Evolutionary conservation across 2,888 invertebrate species (phyloP), one percentile per base, ranked within the genome.

Genomic region (Oscheius onirici): DNA sequence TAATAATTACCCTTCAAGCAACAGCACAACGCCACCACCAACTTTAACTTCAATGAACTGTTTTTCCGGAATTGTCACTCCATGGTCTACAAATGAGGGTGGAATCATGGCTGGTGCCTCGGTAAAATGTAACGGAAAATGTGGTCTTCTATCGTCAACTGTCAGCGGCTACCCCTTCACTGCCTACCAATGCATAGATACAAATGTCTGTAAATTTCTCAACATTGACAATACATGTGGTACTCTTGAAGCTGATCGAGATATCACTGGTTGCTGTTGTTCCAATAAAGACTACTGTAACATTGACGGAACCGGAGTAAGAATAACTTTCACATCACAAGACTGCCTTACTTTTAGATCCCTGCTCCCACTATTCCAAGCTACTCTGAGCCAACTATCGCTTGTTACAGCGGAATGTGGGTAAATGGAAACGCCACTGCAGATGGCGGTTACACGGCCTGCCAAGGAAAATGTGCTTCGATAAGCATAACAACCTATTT

Each of bases 211-310:
- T 69, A 61, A 69, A 20, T 57, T 52, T 43, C 61, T 80, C 41
- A 70, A 43, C 13, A 72, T 72, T 17, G 24, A 15, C 40, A 69
- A 69, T 46, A 26, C 41, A 3, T 75, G 75, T 61, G 20, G 57
- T 10, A 75, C 73, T 66, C 41, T 69, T 15, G 68, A 60, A 41
- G 13, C 41, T 15, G 79, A 76, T 28, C 60, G 71, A 24, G 72
- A 67, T 49, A 63, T 77, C 51, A 58, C 55, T 15, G 77, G 73
- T 11, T 79, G 79, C 74, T 79, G 79, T 69, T 78, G 77, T 55
- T 73, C 74, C 69, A 75, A 77, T 67, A 61, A 43, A 40, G 74
- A 75, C 73, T 75, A 79, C 71, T 79, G 79, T 60, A 79, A 79
- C 75, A 71, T 76, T 40, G 34, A 54, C n/a, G 28, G 20, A 11